Percentiles rank a stretch among this genome's conserved stretches.
Conservation (phyloP, 2,113 vertebrate genomes). For the Chrysochloris asiatica region DNA sequence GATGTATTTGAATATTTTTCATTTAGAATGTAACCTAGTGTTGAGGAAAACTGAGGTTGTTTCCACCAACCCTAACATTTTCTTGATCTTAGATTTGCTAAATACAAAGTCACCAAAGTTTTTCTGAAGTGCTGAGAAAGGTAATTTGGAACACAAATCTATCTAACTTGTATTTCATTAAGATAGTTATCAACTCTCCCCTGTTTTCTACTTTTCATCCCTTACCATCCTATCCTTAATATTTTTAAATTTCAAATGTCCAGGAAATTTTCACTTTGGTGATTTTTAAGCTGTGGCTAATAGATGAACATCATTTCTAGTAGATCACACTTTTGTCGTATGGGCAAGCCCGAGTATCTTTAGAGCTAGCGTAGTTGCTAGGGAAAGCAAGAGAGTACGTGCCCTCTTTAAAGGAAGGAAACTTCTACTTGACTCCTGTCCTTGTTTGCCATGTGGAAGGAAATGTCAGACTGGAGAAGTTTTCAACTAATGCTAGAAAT, state of each 20-base stretch:
- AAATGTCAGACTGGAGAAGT: not conserved
- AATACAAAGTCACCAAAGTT: not conserved
- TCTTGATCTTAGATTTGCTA: constrained; percentile 61
- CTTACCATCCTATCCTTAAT: not conserved
- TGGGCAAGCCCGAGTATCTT: not conserved
- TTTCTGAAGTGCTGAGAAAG: constrained; percentile 59
- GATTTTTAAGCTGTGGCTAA: not conserved
- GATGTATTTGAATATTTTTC: constrained; percentile 69
- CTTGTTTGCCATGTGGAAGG: not conserved
- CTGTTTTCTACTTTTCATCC: not conserved
- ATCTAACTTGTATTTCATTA: not conserved
- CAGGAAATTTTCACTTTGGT: not conserved
- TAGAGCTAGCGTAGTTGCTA: too few relatives aligned
- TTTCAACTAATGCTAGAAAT: constrained; percentile 8
- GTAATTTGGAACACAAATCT: not conserved
- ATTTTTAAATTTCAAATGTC: not conserved
- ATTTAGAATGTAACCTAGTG: constrained; percentile 50
- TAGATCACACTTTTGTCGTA: not conserved
- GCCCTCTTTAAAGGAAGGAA: not conserved
- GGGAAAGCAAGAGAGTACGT: not conserved
- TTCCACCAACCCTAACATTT: constrained; percentile 40
- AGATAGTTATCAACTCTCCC: not conserved
- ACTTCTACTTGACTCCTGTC: not conserved
- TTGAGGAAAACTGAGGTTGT: constrained; percentile 45
- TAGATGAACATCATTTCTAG: not conserved